These are phyloP conservation scores for Campaea margaritaria DNA, from an alignment of 2,888 invertebrate species.

Conservation along the genomic window DNA sequence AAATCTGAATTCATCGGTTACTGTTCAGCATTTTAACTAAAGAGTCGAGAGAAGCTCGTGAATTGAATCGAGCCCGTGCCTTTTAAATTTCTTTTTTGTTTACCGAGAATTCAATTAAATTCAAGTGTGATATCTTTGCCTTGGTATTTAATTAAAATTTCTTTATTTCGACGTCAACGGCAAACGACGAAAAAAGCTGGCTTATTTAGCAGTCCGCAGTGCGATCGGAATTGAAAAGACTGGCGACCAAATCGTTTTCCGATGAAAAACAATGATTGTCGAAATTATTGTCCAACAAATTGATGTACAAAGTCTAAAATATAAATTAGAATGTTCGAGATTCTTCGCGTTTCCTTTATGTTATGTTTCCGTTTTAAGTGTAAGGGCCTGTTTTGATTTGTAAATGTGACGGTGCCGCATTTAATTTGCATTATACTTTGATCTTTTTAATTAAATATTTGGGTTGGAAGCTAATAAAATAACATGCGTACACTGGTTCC, in stretches of 20 bases:
- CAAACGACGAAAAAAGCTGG: conserved; percentile 44
- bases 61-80: conserved; percentile 8
- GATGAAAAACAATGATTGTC: conserved; percentile 59
- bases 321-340: conserved; percentile 43
- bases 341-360: conserved; percentile 36
- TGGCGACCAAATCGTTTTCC: conserved; percentile 57
- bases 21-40: conserved; percentile 11
- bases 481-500: too few species aligned
- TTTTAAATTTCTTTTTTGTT: conserved; percentile 27
- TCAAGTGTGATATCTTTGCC: conserved; percentile 48
- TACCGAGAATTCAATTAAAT: conserved; percentile 48
- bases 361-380: conserved; percentile 2
- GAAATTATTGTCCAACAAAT: conserved; percentile 54
- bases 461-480: background rate
- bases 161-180: conserved; percentile 42
- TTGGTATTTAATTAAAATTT: conserved; percentile 50
- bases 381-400: conserved; percentile 9
- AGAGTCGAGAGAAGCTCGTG: background rate
- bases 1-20: conserved; percentile 3
- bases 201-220: conserved; percentile 47
- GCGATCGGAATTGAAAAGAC: conserved; percentile 48
- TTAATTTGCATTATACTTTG: conserved; percentile 1
- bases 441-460: background rate
- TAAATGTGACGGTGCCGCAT: conserved; percentile 7
- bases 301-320: conserved; percentile 43